phyloP scores from a whole-genome alignment of 2,797 vertebrate species.

The Denticeps clupeoides region DNA sequence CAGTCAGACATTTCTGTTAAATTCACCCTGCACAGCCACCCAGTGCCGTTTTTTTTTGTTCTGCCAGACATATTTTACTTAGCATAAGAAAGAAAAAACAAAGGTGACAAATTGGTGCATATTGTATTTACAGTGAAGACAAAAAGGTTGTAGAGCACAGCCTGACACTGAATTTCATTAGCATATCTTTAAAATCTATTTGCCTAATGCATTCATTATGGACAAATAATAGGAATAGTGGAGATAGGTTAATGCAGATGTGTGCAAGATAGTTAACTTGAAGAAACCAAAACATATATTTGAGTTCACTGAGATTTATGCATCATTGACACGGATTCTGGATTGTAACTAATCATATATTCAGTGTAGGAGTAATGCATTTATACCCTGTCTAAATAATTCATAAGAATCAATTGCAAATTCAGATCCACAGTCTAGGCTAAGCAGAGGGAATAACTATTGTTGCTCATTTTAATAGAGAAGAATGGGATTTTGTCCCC shows the following conservation, averaged over 20 bases:
- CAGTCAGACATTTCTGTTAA: too few relatives aligned
- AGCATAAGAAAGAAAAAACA: neutral
- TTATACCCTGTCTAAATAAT: constrained; percentile 14
- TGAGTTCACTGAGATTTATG: too few relatives aligned
- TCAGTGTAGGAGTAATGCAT: too few relatives aligned
- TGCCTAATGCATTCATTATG: constrained; percentile 13
- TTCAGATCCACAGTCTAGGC: too few relatives aligned
- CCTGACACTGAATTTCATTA: constrained; percentile 11
- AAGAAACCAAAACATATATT: too few relatives aligned
- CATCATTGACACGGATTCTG: too few relatives aligned
- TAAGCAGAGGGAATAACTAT: too few relatives aligned
- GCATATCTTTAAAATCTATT: constrained; percentile 20
- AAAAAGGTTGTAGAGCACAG: constrained; percentile 1
- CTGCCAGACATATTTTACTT: neutral
- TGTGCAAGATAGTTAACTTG: too few relatives aligned
- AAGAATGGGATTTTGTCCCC: neutral
- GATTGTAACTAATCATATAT: too few relatives aligned
- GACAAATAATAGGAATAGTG: constrained; percentile 2
- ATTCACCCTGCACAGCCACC: too few relatives aligned
- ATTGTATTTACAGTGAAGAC: constrained; percentile 2
- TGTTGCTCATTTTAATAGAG: neutral
- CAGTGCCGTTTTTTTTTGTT: too few relatives aligned
- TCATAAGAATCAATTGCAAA: constrained; percentile 8
- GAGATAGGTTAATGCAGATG: too few relatives aligned
- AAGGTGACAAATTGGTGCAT: neutral